These are phyloP conservation scores for Stomorhina lunata DNA, from an alignment of 2,888 invertebrate genomes.

Conservation along the genomic window DNA sequence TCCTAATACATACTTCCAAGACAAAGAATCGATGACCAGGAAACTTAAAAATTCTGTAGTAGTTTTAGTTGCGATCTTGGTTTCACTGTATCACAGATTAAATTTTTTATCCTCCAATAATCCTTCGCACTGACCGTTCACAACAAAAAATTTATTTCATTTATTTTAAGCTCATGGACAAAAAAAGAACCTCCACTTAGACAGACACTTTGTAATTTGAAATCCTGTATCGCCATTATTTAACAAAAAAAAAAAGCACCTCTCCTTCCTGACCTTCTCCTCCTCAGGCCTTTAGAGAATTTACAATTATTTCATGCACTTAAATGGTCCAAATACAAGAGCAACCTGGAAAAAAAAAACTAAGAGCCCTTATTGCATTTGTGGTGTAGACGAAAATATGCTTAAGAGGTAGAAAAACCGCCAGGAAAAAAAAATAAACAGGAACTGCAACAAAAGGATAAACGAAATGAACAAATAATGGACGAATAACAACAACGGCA, in stretches of 20 bases:
- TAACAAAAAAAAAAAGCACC: conserved; percentile 4
- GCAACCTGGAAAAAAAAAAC: background rate
- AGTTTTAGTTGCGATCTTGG: too few relatives aligned
- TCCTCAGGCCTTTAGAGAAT: background rate
- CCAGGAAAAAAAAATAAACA: conserved; percentile 5
- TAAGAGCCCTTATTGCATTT: conserved; percentile 47
- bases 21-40: too few relatives aligned
- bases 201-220: conserved; percentile 13
- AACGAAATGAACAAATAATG: conserved; percentile 37
- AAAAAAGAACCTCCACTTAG: conserved; percentile 17
- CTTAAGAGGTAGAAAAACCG: conserved; percentile 37
- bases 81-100: background rate
- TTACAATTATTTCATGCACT: conserved; percentile 15
- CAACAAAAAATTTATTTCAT: background rate
- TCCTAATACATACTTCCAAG: too few relatives aligned
- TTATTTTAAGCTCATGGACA: background rate
- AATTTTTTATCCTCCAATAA: background rate
- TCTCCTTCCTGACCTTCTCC: background rate
- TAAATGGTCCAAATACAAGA: conserved; percentile 3
- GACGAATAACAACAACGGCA: background rate
- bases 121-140: conserved; percentile 7
- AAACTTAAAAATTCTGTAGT: too few relatives aligned
- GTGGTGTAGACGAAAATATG: conserved; percentile 54
- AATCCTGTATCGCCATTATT: background rate
- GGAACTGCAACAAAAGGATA: conserved; percentile 1